Conservation (phyloP, 2,888 invertebrate species). For the Folsomia manolachei region DNA sequence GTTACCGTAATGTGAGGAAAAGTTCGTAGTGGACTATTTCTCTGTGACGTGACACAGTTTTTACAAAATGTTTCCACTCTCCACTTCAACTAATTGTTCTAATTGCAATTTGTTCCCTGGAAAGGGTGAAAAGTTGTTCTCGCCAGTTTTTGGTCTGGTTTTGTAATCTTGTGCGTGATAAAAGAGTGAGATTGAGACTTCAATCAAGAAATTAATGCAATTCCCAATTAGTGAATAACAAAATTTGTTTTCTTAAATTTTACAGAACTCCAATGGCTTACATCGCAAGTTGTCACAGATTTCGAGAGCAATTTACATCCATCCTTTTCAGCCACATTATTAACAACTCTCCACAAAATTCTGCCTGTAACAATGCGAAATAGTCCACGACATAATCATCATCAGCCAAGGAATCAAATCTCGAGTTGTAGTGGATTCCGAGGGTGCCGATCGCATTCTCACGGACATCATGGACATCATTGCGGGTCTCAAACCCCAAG, state of each 20-base stretch:
- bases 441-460: not conserved
- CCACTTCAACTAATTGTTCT: not conserved
- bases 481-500: slow-evolving; percentile 10
- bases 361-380: slow-evolving; percentile 9
- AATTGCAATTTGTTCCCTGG: not conserved
- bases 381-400: slow-evolving; percentile 22
- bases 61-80: not conserved
- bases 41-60: no score
- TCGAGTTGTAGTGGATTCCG: slow-evolving; percentile 2
- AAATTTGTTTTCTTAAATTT: slow-evolving; percentile 14
- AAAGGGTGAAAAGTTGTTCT: no score
- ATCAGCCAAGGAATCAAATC: slow-evolving; percentile 13
- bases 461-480: not conserved
- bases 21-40: no score
- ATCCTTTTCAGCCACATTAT: slow-evolving; percentile 26
- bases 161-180: no score
- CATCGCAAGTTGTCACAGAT: slow-evolving; percentile 49
- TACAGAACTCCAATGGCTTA: slow-evolving; percentile 47
- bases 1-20: no score
- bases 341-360: slow-evolving; percentile 22
- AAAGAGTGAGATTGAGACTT: no score
- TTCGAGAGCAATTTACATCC: slow-evolving; percentile 47
- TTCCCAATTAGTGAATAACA: no score
- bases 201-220: no score
- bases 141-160: no score